Evolutionary conservation across 2,113 vertebrate genomes (phyloP), one percentile per base, ranked within the genome.

Genomic region (Nannobrachium achirus): DNA sequence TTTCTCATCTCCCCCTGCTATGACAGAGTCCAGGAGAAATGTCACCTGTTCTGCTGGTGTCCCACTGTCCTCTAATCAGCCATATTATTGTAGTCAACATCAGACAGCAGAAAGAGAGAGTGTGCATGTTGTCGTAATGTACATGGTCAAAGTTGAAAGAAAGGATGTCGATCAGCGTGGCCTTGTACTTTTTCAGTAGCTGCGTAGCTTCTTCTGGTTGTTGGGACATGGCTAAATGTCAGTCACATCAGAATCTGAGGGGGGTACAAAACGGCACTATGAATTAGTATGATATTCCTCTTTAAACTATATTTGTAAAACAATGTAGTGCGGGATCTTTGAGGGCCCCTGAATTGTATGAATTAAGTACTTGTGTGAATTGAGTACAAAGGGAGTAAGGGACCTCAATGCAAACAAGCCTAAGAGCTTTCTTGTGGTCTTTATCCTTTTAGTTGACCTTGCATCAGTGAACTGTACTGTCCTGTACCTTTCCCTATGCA

Each of bases 51-150:
- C 64, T 53, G n/a, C 72, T 78, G 0, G n/a, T 5, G 0, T 1
- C n/a, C n/a, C n/a, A n/a, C n/a, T n/a, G n/a, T n/a, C n/a, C n/a
- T 19, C 11, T 71, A 56, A 9, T 76, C 61, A 76, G 89, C 91
- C 38, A 92, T 51, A 16, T 82, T 74, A 45, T 87, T 52, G 67
- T 93, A 93, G 68, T 76, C 70, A 0, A 6, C 50, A 38, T 0
- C 25, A 66, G 90, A 79, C 48, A 92, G 73, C 71, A 93, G 75
- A 2, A 0, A 0, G 40, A 52, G 59, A 33, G 92, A 73, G 70
- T 92, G 81, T 42, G 87, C 89, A 41, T 84, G 81, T 82, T 92
- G 92, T 68, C 93, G 84, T n/a, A n/a, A n/a, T n/a, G n/a, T 39
- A 93, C 65, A 40, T 88, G 82, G 42, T 93, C 87, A 1, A 91